Percentiles rank a stretch among this genome's conserved stretches.
These are phyloP conservation scores for Diploptera punctata DNA, from an alignment of 2,888 invertebrate species.

Conservation along the genomic window DNA sequence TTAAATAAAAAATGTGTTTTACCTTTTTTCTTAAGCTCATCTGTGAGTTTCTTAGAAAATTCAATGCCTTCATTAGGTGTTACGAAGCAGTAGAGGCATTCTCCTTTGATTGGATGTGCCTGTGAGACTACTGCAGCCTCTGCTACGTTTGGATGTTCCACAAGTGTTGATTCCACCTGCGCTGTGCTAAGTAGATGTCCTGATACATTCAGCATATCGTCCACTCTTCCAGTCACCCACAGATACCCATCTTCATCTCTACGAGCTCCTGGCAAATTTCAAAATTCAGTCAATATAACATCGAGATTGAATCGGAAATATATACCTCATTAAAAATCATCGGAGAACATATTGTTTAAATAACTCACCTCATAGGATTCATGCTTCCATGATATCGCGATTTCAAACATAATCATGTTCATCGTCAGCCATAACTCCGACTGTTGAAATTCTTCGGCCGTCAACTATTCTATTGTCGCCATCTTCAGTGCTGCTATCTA, in stretches of 20 bases:
- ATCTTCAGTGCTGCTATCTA: too few relatives aligned
- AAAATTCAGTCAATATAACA: too few relatives aligned
- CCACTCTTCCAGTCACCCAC: slow-evolving; percentile 96
- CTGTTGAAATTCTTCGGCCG: too few relatives aligned
- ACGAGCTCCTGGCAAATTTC: slow-evolving; percentile 73
- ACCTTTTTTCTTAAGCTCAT: slow-evolving; percentile 72
- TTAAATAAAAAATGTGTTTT: slow-evolving; percentile 20
- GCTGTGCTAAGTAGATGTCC: slow-evolving; percentile 98
- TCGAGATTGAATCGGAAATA: too few relatives aligned
- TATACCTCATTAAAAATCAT: too few relatives aligned
- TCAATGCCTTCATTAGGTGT: slow-evolving; percentile 80
- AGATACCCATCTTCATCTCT: slow-evolving; percentile 94
- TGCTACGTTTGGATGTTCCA: slow-evolving; percentile 79
- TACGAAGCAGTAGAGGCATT: slow-evolving; percentile 96
- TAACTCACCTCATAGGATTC: too few relatives aligned
- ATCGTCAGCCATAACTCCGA: too few relatives aligned
- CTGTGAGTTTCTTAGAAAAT: slow-evolving; percentile 73
- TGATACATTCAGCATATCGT: slow-evolving; percentile 98
- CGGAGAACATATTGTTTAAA: too few relatives aligned
- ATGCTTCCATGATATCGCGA: too few relatives aligned
- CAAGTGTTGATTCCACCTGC: slow-evolving; percentile 85
- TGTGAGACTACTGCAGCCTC: slow-evolving; percentile 97
- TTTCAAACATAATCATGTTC: too few relatives aligned
- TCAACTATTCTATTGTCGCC: too few relatives aligned
- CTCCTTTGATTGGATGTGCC: slow-evolving; percentile 94